Evolutionary conservation across 2,797 vertebrate genomes (phyloP).

Genomic region (Tamandua tetradactyla): DNA sequence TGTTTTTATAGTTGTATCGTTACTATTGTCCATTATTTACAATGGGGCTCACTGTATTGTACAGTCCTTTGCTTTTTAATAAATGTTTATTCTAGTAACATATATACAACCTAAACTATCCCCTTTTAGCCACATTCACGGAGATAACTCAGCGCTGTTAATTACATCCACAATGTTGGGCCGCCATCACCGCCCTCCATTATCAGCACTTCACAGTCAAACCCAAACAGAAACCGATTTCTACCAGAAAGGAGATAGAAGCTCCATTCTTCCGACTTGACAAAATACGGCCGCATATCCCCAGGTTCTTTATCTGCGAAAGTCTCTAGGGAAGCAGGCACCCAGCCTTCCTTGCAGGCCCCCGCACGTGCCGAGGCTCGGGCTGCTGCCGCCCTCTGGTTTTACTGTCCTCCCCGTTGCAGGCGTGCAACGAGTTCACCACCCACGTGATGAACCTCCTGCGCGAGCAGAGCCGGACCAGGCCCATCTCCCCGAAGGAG

Average conservation of each 20-base stretch:
- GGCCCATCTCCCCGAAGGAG: slow-evolving; percentile 98
- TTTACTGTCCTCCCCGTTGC: slow-evolving; percentile 72
- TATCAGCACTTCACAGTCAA: too few relatives aligned
- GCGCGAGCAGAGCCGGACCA: slow-evolving; percentile 96
- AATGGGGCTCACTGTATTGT: too few relatives aligned
- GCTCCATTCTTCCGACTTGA: neutral
- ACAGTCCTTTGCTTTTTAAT: too few relatives aligned
- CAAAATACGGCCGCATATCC: neutral
- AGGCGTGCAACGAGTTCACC: slow-evolving; percentile 99
- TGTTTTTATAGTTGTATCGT: too few relatives aligned
- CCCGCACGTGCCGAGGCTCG: fast-evolving
- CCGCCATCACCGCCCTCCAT: too few relatives aligned
- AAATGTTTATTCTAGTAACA: too few relatives aligned
- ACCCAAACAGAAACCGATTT: too few relatives aligned
- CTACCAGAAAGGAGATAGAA: neutral
- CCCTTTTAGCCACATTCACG: too few relatives aligned
- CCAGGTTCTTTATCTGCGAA: neutral
- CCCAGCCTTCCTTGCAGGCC: fast-evolving
- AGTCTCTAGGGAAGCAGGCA: neutral
- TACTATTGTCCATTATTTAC: too few relatives aligned
- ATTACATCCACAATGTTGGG: too few relatives aligned
- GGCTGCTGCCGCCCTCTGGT: fast-evolving
- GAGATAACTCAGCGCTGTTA: too few relatives aligned
- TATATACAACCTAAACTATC: too few relatives aligned
- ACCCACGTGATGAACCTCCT: slow-evolving; percentile 99